Evolutionary conservation across 2,797 vertebrate species (phyloP), one percentile per base, ranked within the genome.

Genomic region (Cercopithecus diana): DNA sequence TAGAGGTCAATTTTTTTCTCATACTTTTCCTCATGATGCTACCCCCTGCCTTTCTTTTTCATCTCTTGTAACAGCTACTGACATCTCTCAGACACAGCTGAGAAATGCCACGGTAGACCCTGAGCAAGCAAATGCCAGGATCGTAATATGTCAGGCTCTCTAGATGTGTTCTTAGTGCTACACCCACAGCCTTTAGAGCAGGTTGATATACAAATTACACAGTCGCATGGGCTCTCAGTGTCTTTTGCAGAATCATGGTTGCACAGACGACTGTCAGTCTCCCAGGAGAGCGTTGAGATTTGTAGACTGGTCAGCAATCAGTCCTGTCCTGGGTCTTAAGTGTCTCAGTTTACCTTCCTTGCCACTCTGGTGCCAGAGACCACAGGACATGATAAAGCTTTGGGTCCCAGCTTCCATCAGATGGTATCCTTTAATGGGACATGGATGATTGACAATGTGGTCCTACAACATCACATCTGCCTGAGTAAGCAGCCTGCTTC

Each of bases 41-140:
- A 80, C 9, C 30, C 45, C 33, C 39, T 0, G 1, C 45, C 80
- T 92, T 81, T 67, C 82, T 70, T 77, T 83, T 67, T 45, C 76
- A 48, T 88, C 43, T 67, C 85, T 67, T 28, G 30, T 81, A 95
- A 89, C 61, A 93, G 91, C 80, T 80, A 57, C 88, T 91, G 93
- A 96, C 96, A 92, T 95, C 88, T 67, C 80, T 80, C 55, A 95
- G 95, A 95, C 55, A 91, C 2, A 1, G 88, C 26, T 41, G 85
- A 96, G 93, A 97, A 97, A 95, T 94, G 72, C 80, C 93, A 89
- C 52, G n/a, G 72, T n/a, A 76, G 75, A 36, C 26, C 20, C 33
- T 5, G 50, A 58, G 55, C 75, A 77, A 70, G 81, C 58, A 96
- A 92, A 96, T 94, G 85, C 58, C 86, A 86, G 39, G 58, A 82